Conservation (phyloP, 2,797 vertebrate species). For the Mareca penelope region DNA sequence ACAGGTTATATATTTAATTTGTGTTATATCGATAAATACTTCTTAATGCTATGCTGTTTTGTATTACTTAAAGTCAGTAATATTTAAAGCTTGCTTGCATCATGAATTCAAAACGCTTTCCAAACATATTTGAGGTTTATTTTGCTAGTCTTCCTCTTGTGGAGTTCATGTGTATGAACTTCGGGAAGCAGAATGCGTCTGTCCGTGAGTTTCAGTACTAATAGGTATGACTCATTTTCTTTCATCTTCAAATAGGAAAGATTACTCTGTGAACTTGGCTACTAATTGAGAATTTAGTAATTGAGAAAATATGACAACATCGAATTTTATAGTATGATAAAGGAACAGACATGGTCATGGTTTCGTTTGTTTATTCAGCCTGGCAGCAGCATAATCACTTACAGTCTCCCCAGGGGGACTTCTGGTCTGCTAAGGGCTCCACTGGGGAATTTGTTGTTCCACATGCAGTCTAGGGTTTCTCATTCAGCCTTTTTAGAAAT, state of each 20-base stretch:
- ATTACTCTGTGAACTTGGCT: neutral
- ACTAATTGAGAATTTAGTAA: neutral
- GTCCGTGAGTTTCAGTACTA: neutral
- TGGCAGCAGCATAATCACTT: neutral
- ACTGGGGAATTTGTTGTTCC: neutral
- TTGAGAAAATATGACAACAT: neutral
- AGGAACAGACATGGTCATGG: neutral
- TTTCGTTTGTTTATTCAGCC: neutral
- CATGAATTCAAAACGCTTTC: neutral
- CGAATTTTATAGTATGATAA: neutral
- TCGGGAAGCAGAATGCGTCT: neutral
- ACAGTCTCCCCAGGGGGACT: neutral
- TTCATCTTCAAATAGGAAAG: neutral
- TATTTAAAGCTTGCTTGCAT: neutral
- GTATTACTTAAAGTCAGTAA: neutral
- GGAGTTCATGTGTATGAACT: neutral
- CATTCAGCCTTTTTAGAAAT: neutral
- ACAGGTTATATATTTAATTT: neutral
- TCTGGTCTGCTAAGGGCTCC: neutral
- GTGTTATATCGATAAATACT: neutral
- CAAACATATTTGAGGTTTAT: neutral
- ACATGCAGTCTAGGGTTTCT: neutral
- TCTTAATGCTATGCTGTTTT: fast-evolving
- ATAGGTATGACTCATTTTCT: neutral
- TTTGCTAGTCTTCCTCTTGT: neutral